Conservation (phyloP, 2,888 invertebrate genomes). For the Drosophila rubida region DNA sequence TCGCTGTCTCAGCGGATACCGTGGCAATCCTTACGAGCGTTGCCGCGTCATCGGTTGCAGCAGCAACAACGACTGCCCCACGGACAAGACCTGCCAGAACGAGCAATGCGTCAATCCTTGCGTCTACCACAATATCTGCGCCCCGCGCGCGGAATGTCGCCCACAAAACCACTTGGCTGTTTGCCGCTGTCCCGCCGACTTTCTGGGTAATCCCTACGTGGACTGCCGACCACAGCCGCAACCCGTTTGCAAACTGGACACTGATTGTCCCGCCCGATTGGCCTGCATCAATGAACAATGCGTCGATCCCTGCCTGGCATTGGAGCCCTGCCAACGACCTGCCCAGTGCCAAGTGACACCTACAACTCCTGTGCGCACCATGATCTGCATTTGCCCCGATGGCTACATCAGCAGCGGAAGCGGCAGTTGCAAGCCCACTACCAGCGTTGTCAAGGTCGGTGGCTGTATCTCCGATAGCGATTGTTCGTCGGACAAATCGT, state of each 20-base stretch:
- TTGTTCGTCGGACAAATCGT: conserved; percentile 91
- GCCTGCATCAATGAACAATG: conserved; percentile 94
- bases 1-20: conserved; percentile 92
- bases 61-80: conserved; percentile 94
- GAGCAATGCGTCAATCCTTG: conserved; percentile 95
- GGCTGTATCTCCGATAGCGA: conserved; percentile 92
- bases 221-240: conserved; percentile 90
- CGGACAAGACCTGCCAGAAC: conserved; percentile 93
- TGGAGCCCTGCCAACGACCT: conserved; percentile 92
- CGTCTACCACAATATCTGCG: conserved; percentile 90
- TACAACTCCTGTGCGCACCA: conserved; percentile 93
- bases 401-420: conserved; percentile 94
- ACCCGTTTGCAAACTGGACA: conserved; percentile 92
- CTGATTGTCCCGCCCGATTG: conserved; percentile 91
- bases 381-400: conserved; percentile 95
- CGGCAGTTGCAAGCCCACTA: conserved; percentile 91
- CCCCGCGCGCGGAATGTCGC: conserved; percentile 91
- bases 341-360: conserved; percentile 93
- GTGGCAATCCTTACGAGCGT: conserved; percentile 91
- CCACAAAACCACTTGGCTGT: conserved; percentile 93
- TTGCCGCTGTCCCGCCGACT: conserved; percentile 93
- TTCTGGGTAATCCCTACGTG: conserved; percentile 92
- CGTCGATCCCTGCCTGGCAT: conserved; percentile 91
- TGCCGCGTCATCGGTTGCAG: conserved; percentile 93
- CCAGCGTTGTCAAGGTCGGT: conserved; percentile 87